Percentiles rank a stretch among this genome's conserved stretches.
phyloP scores from a whole-genome alignment of 2,113 vertebrate species.

The Cyprinodon tularosa region DNA sequence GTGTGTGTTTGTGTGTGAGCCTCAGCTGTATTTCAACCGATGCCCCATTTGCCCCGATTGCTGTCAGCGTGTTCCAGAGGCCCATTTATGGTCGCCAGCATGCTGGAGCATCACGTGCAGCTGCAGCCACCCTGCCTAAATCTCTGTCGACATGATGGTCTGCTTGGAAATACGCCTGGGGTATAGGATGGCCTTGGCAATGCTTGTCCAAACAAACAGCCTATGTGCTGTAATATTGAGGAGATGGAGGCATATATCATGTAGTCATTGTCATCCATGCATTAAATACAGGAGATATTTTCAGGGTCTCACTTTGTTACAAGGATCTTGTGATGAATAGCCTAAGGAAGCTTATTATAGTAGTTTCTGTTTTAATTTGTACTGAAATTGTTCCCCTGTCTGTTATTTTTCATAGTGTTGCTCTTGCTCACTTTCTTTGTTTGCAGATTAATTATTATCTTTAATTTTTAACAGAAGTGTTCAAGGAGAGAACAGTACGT shows the following conservation, averaged over 20 bases:
- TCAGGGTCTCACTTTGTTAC: not conserved
- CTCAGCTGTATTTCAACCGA: not conserved
- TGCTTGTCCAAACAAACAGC: conserved; percentile 38
- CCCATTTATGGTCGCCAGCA: conserved; percentile 26
- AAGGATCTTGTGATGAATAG: not conserved
- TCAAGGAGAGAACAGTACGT: not conserved
- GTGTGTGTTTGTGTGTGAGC: conserved; percentile 11
- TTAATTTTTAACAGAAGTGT: not conserved
- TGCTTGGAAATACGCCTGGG: conserved; percentile 33
- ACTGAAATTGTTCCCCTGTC: not conserved
- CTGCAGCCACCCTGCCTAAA: conserved; percentile 13
- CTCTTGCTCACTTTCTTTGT: not conserved
- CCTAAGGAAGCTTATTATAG: not conserved
- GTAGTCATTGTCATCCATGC: conserved; percentile 28
- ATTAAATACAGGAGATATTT: conserved; percentile 12
- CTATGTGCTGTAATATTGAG: conserved; percentile 53
- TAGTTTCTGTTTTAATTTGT: not conserved
- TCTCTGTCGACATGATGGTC: conserved; percentile 39
- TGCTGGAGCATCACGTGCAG: conserved; percentile 46
- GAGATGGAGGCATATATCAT: conserved; percentile 27
- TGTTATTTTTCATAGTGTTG: not conserved
- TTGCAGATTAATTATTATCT: not conserved
- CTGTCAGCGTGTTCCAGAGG: conserved; percentile 42
- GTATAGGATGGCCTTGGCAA: conserved; percentile 29
- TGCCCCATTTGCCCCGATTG: conserved; percentile 29